phyloP scores from a whole-genome alignment of 2,113 vertebrate genomes.

The Nycticorax nycticorax region DNA sequence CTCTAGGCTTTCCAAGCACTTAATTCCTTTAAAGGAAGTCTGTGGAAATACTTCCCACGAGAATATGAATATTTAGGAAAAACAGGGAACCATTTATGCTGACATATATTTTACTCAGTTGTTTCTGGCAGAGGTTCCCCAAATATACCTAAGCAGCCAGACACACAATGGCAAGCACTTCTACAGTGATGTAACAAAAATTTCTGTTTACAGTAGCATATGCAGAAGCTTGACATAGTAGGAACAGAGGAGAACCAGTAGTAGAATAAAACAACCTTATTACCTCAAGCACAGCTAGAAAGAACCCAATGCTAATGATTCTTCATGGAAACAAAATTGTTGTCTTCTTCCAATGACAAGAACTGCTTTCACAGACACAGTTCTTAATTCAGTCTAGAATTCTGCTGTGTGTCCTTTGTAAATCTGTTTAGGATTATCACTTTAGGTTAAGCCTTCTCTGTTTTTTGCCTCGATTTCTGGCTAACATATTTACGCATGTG shows the following conservation, averaged over 20 bases:
- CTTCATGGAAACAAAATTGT: not conserved
- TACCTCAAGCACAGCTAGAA: not conserved
- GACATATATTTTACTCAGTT: not conserved
- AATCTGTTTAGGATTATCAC: not conserved
- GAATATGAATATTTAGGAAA: not conserved
- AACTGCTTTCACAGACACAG: not conserved
- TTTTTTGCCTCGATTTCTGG: not conserved
- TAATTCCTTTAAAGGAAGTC: slow-evolving; percentile 5
- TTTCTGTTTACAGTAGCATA: not conserved
- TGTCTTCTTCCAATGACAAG: not conserved
- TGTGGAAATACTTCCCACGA: not conserved
- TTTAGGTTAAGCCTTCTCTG: not conserved
- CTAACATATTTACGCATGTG: not conserved
- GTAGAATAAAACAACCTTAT: not conserved
- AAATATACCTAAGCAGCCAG: not conserved
- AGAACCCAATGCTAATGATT: not conserved
- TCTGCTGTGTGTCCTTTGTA: not conserved
- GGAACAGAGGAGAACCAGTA: not conserved
- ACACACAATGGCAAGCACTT: not conserved
- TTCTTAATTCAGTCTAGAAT: not conserved
- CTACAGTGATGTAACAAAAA: not conserved
- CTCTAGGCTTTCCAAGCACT: not conserved
- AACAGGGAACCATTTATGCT: not conserved
- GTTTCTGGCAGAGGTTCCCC: not conserved
- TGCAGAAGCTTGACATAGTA: not conserved